A percentile compares a stretch with the other conserved stretches of the same genome.
phyloP scores from a whole-genome alignment of 2,113 vertebrate species.

The Tichodroma muraria region DNA sequence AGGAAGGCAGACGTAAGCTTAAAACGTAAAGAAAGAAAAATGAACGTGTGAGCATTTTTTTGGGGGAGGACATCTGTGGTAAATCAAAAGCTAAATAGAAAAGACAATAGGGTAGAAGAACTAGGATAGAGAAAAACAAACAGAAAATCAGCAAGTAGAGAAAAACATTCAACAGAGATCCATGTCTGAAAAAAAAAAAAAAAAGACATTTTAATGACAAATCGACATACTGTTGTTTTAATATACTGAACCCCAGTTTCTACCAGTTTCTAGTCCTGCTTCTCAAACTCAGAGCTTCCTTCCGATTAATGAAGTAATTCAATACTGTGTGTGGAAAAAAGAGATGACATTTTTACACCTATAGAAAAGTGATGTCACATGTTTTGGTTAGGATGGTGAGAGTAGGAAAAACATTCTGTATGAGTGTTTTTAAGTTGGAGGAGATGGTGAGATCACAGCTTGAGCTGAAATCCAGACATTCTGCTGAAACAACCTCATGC shows the following conservation, averaged over 20 bases:
- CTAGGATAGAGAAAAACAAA: background rate
- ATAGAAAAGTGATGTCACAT: constrained; percentile 43
- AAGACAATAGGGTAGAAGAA: background rate
- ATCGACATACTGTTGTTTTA: background rate
- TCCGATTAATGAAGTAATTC: constrained; percentile 44
- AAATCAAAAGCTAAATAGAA: background rate
- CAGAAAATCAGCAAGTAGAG: background rate
- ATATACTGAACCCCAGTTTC: background rate
- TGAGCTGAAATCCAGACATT: constrained; percentile 14
- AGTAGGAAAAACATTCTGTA: constrained; percentile 28
- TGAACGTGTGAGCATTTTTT: background rate
- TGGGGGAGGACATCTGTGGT: background rate
- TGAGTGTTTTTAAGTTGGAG: constrained; percentile 9
- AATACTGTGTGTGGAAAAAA: constrained; percentile 13
- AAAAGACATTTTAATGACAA: background rate
- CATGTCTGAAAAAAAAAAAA: background rate
- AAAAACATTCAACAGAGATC: background rate
- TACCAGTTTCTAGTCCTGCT: background rate
- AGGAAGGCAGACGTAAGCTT: background rate
- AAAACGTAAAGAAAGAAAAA: background rate
- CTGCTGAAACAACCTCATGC: background rate
- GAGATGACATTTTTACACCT: constrained; percentile 8
- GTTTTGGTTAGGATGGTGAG: constrained; percentile 41
- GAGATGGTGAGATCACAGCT: constrained; percentile 39
- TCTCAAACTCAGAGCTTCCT: background rate